Evolutionary conservation across 2,888 invertebrate species (phyloP), one percentile per base, ranked within the genome.

Genomic region (Platycheirus albimanus): DNA sequence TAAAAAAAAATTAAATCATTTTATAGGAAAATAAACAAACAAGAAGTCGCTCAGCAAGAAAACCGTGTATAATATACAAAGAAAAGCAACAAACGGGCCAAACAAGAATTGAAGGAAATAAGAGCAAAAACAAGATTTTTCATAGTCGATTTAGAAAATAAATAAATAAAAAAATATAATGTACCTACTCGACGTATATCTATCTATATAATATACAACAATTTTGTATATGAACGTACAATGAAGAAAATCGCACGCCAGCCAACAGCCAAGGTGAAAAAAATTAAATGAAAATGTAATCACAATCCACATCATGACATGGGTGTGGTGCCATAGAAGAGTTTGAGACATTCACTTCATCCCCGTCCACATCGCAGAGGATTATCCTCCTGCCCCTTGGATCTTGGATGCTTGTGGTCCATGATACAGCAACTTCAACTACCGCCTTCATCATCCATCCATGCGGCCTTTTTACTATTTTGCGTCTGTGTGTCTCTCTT

Each of bases 261-360:
- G 78, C 78, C 83, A 83, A 83, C 83, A 83, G 78, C 83, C 83
- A 83, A 83, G 83, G 83, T 83, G 83, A 83, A 83, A 83, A 83
- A 83, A 83, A 83, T 83, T 83, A 83, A 83, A 83, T 83, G 83
- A 83, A 83, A 83, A 83, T 83, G 83, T 83, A 83, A 83, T 83
- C 83, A 74, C 83, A 83, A 74, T 83, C 83, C 83, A 78, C 83
- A 83, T 83, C 83, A 83, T 83, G 83, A 83, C 83, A 83, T 83
- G 83, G 83, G 83, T 83, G 83, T 83, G 83, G 83, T 83, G 71
- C 83, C 74, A 77, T 51, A 78, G 78, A 83, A 83, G 83, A 83
- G 72, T 78, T 83, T 78, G 47, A 83, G 83, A 83, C 83, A 83
- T 83, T 83, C 83, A 83, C 83, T 83, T 83, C 83, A 83, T 78